A percentile compares a stretch with the other conserved stretches of the same genome.
These are phyloP conservation scores for Microchrysa polita DNA, from an alignment of 2,888 invertebrate species.

Conservation along the genomic window DNA sequence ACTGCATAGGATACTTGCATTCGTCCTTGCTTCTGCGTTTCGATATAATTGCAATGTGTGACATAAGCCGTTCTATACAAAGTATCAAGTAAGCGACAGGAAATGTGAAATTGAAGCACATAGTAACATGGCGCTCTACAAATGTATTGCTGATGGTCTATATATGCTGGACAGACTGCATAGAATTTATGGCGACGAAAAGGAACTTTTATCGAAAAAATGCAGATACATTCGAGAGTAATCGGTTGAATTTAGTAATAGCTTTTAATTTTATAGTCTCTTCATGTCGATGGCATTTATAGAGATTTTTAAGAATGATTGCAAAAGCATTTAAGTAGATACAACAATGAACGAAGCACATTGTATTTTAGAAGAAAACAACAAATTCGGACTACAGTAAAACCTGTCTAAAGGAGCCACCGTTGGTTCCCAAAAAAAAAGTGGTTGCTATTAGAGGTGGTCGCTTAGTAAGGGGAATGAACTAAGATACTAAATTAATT, in stretches of 20 bases:
- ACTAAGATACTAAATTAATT: too few species aligned
- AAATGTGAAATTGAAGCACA: conserved; percentile 13
- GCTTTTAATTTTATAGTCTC: not conserved
- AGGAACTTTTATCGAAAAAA: too few species aligned
- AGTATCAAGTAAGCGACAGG: not conserved
- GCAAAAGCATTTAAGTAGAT: not conserved
- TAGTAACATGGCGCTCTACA: too few species aligned
- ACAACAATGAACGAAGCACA: not conserved
- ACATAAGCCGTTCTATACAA: not conserved
- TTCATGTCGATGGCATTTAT: not conserved
- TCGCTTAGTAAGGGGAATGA: too few species aligned
- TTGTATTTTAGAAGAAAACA: too few species aligned
- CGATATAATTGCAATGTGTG: not conserved
- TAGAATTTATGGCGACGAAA: not conserved
- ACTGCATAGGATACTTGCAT: not conserved
- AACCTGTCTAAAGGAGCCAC: too few species aligned
- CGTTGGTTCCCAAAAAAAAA: too few species aligned
- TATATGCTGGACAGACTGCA: not conserved
- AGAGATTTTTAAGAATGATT: not conserved
- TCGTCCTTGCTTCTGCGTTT: not conserved
- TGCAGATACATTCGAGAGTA: too few species aligned
- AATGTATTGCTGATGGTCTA: conserved; percentile 21
- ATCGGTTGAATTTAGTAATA: not conserved
- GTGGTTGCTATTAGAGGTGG: too few species aligned
- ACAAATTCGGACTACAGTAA: too few species aligned